A percentile compares a stretch with the other conserved stretches of the same genome.
Evolutionary conservation across 2,113 vertebrate species (phyloP).

Genomic region (Piaya cayana): DNA sequence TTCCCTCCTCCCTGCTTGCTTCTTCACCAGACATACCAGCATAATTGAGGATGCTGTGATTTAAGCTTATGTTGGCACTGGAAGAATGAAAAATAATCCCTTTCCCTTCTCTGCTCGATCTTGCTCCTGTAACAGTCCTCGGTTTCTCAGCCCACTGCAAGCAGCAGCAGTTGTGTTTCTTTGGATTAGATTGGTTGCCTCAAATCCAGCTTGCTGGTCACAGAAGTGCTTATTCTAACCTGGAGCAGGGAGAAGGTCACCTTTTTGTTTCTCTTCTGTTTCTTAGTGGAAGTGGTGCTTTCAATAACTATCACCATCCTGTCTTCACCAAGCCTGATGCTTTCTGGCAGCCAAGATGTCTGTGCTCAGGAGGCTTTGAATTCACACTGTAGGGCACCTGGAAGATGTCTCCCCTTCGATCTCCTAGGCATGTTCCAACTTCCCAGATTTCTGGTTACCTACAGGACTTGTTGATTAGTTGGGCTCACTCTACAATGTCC

Average conservation of each 20-base stretch:
- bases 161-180: fast-evolving
- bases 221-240: background rate
- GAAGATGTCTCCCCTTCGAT: background rate
- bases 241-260: background rate
- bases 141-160: background rate
- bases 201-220: background rate
- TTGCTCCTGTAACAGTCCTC: fast-evolving
- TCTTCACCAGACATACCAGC: background rate
- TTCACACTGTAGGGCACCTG: background rate
- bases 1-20: background rate
- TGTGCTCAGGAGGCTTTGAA: background rate
- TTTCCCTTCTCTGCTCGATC: background rate
- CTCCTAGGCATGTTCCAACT: background rate
- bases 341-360: background rate
- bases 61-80: background rate
- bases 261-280: background rate
- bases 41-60: background rate
- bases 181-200: background rate
- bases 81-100: background rate
- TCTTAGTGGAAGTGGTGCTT: background rate
- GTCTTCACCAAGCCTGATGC: background rate
- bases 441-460: background rate
- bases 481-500: background rate
- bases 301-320: background rate
- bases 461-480: background rate